Conservation (phyloP, 1,140 invertebrate genomes). For the Penaeus indicus region DNA sequence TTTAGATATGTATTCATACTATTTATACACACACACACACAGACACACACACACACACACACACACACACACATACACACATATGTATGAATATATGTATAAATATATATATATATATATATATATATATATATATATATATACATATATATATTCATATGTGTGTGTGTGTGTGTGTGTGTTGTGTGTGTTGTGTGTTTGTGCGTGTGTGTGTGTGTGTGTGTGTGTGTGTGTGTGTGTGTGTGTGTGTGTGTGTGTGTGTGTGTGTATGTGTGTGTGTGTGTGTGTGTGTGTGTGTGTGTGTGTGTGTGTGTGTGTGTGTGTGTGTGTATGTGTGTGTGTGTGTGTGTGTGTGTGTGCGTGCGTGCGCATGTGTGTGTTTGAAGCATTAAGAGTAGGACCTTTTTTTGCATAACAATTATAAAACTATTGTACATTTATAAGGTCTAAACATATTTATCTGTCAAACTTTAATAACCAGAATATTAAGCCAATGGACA, state of each 20-base stretch:
- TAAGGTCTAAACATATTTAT: too few relatives aligned
- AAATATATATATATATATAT: background rate
- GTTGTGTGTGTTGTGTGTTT: background rate
- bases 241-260: background rate
- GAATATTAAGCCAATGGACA: too few relatives aligned
- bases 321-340: too few relatives aligned
- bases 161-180: background rate
- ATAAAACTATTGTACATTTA: too few relatives aligned
- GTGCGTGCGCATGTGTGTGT: background rate
- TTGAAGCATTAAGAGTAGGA: too few relatives aligned
- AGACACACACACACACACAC: background rate
- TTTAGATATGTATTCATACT: background rate
- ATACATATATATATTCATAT: background rate
- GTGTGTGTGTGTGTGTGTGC: background rate
- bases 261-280: too few relatives aligned
- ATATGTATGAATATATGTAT: background rate
- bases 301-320: background rate
- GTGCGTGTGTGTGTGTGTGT: too few relatives aligned
- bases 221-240: background rate
- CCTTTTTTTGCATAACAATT: too few relatives aligned
- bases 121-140: background rate
- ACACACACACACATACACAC: background rate
- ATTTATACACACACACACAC: slow-evolving; percentile 2
- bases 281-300: background rate
- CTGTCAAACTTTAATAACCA: too few relatives aligned